Conservation (phyloP, 2,113 vertebrate species). For the Daboia siamensis region DNA sequence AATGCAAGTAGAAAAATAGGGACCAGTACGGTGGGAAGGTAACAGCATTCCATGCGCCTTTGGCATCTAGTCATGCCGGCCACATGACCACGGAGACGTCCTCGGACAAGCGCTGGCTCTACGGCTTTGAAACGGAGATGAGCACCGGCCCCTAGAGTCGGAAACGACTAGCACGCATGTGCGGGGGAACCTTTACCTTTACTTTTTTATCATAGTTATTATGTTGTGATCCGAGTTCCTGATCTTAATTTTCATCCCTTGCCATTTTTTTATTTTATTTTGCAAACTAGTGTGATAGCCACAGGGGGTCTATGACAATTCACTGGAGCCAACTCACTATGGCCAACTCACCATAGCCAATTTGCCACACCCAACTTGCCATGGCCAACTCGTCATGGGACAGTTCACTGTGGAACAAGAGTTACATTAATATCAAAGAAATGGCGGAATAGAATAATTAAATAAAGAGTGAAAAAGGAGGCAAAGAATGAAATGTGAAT, state of each 20-base stretch:
- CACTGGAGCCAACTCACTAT: fast-evolving
- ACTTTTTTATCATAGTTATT: background rate
- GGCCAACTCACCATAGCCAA: background rate
- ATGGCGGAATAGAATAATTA: background rate
- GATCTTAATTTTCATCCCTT: background rate
- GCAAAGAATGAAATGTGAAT: background rate
- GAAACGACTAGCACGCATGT: no score
- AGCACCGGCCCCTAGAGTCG: no score
- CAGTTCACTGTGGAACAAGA: background rate
- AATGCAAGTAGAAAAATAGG: no score
- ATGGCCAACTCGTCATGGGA: no score
- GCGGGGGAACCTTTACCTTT: no score
- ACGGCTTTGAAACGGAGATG: no score
- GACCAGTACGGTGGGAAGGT: no score
- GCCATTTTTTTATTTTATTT: background rate
- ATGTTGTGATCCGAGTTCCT: background rate
- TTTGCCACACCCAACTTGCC: background rate
- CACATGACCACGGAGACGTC: no score
- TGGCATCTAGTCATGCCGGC: no score
- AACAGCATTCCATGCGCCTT: no score
- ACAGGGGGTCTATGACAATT: background rate
- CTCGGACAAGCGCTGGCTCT: no score
- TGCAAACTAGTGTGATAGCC: no score
- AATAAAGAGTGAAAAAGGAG: background rate
- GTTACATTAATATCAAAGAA: background rate